Evolutionary conservation across 2,888 invertebrate species (phyloP).

Genomic region (Tipula vernalis): DNA sequence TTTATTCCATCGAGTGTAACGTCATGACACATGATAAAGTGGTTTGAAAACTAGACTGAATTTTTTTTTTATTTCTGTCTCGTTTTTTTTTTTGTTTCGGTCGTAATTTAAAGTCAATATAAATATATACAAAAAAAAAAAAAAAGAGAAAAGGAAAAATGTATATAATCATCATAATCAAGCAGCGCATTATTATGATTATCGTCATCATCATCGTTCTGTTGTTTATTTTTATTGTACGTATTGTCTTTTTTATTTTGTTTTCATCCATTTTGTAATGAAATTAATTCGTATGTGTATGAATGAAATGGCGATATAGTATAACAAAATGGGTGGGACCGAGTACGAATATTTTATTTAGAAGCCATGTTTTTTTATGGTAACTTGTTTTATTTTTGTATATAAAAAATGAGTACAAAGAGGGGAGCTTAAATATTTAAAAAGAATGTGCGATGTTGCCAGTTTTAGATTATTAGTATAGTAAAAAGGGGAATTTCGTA

Average conservation of each 20-base stretch:
- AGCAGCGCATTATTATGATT: background rate
- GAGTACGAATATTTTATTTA: background rate
- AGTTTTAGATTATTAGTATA: background rate
- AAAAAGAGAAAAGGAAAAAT: background rate
- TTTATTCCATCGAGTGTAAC: background rate
- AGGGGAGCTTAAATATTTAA: background rate
- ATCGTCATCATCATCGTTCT: background rate
- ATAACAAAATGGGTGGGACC: background rate
- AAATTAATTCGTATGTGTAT: background rate
- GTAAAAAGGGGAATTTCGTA: background rate
- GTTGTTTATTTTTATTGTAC: background rate
- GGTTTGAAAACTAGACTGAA: background rate
- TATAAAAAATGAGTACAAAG: background rate
- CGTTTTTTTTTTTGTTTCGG: background rate
- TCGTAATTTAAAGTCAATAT: background rate
- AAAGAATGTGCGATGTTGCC: background rate
- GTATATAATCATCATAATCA: background rate
- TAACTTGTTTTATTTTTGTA: background rate
- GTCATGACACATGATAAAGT: slow-evolving; percentile 4
- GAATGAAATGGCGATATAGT: background rate
- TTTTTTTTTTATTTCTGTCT: background rate
- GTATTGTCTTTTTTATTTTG: background rate
- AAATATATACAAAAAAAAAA: background rate
- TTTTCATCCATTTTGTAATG: background rate
- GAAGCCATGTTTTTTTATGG: background rate